Evolutionary conservation across 2,113 vertebrate genomes (phyloP), one percentile per base, ranked within the genome.

Genomic region (Trachemys scripta): DNA sequence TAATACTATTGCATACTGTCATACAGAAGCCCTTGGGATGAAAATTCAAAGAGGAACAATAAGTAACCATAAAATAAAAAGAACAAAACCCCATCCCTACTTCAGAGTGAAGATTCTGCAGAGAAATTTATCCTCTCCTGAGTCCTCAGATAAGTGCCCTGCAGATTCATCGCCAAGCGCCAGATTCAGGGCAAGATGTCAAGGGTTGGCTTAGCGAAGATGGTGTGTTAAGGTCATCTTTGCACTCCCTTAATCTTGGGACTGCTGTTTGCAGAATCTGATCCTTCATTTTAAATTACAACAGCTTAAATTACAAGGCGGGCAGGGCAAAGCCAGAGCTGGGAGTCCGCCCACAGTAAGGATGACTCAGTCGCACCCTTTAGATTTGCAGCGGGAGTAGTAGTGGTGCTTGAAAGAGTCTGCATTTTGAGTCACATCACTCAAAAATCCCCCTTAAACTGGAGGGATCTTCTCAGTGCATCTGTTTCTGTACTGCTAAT

Each of bases 1-100:
- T 96, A 97, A 97, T 95, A 49, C 80, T 96, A 94, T 94, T 96
- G 90, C 80, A 80, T 91, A 89, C 91, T 95, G 92, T 95, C 90
- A 92, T 86, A 93, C 53, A 80, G 80, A 90, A 94, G 72, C 96
- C 92, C 87, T 89, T 88, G 92, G 89, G 94, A 94, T 94, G 82
- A 72, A 95, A 93, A 95, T 95, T 95, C 85, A 93, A 78, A 91
- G 45, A 95, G 56, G 81, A 49, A 82, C 38, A 80, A 87, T 96
- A 96, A 97, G 95, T 94, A 97, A 90, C 82, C 2, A 0, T 89
- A 80, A 94, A 82, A 92, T 45, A 59, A 80, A 14, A 3, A 6
- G 86, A 92, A 82, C 62, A 93, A 84, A 84, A 4, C 3, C 6
- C 14, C 5, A 56, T 92, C 90, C 53, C 42, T 49, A 45, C 92